Conservation (phyloP, 2,888 invertebrate species). For the Diplazon laetatorius region DNA sequence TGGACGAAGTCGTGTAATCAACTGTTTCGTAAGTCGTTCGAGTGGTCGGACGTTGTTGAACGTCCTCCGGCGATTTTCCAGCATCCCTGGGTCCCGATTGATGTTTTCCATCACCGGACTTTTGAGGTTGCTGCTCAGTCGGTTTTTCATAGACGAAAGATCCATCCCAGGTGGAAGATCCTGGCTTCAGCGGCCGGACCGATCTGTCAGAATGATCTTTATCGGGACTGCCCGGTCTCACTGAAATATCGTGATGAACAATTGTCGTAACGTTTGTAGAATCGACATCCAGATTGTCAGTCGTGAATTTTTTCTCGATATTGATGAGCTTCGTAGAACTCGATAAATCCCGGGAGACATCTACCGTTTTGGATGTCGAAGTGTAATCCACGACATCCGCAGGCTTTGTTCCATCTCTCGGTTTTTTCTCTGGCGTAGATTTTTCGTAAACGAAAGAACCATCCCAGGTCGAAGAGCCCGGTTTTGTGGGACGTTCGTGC, state of each 20-base stretch:
- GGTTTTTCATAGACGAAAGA: constrained; percentile 73
- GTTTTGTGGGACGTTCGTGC: constrained; percentile 64
- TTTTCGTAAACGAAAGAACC: constrained; percentile 73
- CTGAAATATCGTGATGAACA: constrained; percentile 43
- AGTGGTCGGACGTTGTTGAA: constrained; percentile 13
- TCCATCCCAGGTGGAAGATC: constrained; percentile 75
- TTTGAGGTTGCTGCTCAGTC: constrained; percentile 56
- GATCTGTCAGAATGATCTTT: constrained; percentile 62
- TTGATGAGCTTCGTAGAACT: constrained; percentile 47
- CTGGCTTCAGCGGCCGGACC: constrained; percentile 71
- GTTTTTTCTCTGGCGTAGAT: constrained; percentile 57
- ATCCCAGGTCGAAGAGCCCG: constrained; percentile 71
- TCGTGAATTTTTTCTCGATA: constrained; percentile 42
- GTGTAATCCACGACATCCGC: constrained; percentile 51
- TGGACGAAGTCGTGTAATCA: constrained; percentile 33
- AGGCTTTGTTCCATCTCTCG: constrained; percentile 45
- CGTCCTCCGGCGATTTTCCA: constrained; percentile 24
- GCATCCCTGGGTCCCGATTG: constrained; percentile 8
- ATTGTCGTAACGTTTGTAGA: constrained; percentile 53
- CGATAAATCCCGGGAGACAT: constrained; percentile 36
- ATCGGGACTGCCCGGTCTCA: constrained; percentile 35
- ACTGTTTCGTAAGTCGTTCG: constrained; percentile 10
- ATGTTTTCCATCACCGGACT: constrained; percentile 47
- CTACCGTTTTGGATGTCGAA: not conserved
- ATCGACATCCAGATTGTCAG: constrained; percentile 57